phyloP scores from a whole-genome alignment of 2,113 vertebrate genomes.

The Alectura lathami region DNA sequence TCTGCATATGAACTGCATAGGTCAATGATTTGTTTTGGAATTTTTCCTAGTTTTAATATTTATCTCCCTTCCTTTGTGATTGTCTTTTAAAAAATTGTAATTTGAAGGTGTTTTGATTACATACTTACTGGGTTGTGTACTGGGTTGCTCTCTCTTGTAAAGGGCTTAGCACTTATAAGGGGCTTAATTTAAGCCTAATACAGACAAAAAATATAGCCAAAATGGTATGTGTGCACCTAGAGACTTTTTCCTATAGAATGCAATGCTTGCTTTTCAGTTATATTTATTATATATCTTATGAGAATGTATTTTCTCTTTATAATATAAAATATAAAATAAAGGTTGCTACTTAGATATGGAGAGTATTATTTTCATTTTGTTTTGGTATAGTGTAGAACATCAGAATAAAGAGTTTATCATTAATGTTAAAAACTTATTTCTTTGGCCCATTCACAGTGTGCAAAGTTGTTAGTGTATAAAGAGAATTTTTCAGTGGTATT shows the following conservation, averaged over 20 bases:
- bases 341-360: neutral
- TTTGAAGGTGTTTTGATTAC: neutral
- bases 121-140: neutral
- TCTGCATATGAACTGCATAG: neutral
- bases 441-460: neutral
- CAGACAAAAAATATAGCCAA: neutral
- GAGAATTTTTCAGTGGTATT: neutral
- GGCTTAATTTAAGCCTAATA: neutral
- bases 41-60: neutral
- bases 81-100: neutral
- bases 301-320: neutral
- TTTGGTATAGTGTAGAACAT: neutral
- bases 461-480: neutral
- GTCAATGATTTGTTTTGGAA: neutral
- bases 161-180: accelerated
- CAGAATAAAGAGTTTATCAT: neutral
- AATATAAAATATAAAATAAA: neutral
- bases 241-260: neutral
- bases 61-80: neutral
- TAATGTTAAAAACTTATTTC: neutral
- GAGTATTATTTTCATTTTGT: neutral
- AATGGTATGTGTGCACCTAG: neutral
- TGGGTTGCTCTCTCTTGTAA: neutral
- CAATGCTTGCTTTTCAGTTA: neutral
- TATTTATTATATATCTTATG: neutral